phyloP scores from a whole-genome alignment of 2,888 invertebrate genomes.

The Mimas tiliae region DNA sequence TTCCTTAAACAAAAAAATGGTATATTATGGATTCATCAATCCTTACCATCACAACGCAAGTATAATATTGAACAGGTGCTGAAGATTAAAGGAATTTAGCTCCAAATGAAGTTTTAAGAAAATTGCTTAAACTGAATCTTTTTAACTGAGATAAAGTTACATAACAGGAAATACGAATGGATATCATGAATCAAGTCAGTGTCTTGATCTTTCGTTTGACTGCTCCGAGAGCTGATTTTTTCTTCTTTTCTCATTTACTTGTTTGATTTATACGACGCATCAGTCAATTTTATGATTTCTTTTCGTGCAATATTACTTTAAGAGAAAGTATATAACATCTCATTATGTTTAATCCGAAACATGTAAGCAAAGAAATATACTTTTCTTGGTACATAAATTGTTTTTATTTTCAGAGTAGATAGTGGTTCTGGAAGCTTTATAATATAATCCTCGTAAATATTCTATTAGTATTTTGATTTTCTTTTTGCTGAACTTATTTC shows the following conservation, averaged over 20 bases:
- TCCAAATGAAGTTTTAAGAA: not conserved
- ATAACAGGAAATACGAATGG: slow-evolving; percentile 55
- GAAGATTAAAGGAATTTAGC: not conserved
- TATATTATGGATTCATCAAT: too few relatives aligned
- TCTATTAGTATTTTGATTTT: too few relatives aligned
- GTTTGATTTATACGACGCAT: slow-evolving; percentile 70
- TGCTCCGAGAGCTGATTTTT: slow-evolving; percentile 71
- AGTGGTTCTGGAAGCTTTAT: too few relatives aligned
- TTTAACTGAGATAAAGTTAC: slow-evolving; percentile 29
- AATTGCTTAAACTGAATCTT: slow-evolving; percentile 20
- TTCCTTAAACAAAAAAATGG: too few relatives aligned
- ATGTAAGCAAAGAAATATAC: not conserved
- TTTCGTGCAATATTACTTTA: slow-evolving; percentile 36
- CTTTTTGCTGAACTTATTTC: too few relatives aligned
- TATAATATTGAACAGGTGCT: not conserved
- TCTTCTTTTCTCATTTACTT: slow-evolving; percentile 66
- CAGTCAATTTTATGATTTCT: slow-evolving; percentile 63
- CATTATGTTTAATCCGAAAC: too few relatives aligned
- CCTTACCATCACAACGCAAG: too few relatives aligned
- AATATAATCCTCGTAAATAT: too few relatives aligned
- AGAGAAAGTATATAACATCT: slow-evolving; percentile 30
- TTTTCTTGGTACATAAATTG: too few relatives aligned
- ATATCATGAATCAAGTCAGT: slow-evolving; percentile 63
- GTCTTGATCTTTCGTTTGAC: slow-evolving; percentile 72
- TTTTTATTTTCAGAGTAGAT: too few relatives aligned